Evolutionary conservation across 2,888 invertebrate genomes (phyloP).

Genomic region (Unio pictorum): DNA sequence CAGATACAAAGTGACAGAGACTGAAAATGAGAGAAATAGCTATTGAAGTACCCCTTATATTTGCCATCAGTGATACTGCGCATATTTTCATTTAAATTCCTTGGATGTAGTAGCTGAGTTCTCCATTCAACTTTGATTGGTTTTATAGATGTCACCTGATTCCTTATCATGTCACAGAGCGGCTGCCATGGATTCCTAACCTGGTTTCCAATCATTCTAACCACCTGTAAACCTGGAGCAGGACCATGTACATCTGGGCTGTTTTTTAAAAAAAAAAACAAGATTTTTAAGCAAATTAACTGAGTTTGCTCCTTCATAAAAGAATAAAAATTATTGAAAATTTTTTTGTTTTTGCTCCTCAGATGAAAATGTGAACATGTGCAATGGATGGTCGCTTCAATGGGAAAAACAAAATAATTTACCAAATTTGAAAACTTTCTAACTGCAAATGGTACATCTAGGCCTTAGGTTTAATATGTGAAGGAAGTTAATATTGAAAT

Average conservation of each 20-base stretch:
- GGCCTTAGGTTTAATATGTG: too few species aligned
- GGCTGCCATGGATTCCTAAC: slow-evolving; percentile 35
- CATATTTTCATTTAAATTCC: slow-evolving; percentile 6
- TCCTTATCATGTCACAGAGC: slow-evolving; percentile 17
- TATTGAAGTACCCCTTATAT: neutral
- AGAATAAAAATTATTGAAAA: too few species aligned
- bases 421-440: too few species aligned
- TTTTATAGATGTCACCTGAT: slow-evolving; percentile 16
- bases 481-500: too few species aligned
- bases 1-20: neutral
- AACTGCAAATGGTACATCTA: too few species aligned
- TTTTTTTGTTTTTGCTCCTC: too few species aligned
- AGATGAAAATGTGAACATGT: too few species aligned
- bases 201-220: slow-evolving; percentile 7
- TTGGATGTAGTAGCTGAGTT: slow-evolving; percentile 22
- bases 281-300: too few species aligned
- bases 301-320: neutral
- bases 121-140: slow-evolving; percentile 39
- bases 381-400: too few species aligned
- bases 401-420: too few species aligned
- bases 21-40: neutral
- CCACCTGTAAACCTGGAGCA: slow-evolving; percentile 1
- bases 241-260: slow-evolving; percentile 2
- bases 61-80: too few species aligned
- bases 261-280: neutral